Evolutionary conservation across 2,888 invertebrate genomes (phyloP).

Genomic region (Parelbella ahira): DNA sequence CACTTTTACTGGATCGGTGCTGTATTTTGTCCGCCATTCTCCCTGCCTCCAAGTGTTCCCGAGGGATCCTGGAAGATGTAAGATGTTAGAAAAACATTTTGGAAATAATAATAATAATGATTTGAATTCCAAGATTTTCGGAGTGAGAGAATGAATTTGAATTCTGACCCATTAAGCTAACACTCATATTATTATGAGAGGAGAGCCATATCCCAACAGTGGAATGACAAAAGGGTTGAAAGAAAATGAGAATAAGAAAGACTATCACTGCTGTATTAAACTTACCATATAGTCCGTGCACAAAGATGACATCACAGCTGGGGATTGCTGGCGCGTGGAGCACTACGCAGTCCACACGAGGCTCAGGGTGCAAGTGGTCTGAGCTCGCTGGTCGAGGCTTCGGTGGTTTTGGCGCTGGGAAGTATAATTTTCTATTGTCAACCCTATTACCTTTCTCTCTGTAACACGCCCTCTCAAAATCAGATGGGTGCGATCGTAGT

Average conservation of each 20-base stretch:
- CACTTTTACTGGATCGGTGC: conserved; percentile 50
- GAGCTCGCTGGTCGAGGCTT: conserved; percentile 50
- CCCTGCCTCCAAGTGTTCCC: conserved; percentile 92
- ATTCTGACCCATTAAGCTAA: too few relatives aligned
- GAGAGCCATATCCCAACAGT: too few relatives aligned
- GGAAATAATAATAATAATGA: too few relatives aligned
- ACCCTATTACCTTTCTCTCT: too few relatives aligned
- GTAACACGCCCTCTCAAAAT: too few relatives aligned
- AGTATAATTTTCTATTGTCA: too few relatives aligned
- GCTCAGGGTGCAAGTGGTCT: conserved; percentile 64
- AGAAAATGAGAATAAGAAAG: background rate
- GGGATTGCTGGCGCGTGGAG: conserved; percentile 48
- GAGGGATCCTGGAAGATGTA: conserved; percentile 80
- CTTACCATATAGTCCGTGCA: conserved; percentile 89
- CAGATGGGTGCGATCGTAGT: too few relatives aligned
- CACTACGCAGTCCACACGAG: conserved; percentile 58
- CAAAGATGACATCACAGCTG: conserved; percentile 86
- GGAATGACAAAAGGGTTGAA: too few relatives aligned
- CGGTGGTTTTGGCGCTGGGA: conserved; percentile 39
- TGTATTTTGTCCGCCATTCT: conserved; percentile 79
- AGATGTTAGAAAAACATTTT: too few relatives aligned
- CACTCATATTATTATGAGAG: too few relatives aligned
- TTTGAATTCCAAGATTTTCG: too few relatives aligned
- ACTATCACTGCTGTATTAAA: conserved; percentile 15
- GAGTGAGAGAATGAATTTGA: too few relatives aligned